A percentile compares a stretch with the other conserved stretches of the same genome.
These are phyloP conservation scores for Artibeus jamaicensis DNA, from an alignment of 2,797 vertebrate species.

Conservation along the genomic window DNA sequence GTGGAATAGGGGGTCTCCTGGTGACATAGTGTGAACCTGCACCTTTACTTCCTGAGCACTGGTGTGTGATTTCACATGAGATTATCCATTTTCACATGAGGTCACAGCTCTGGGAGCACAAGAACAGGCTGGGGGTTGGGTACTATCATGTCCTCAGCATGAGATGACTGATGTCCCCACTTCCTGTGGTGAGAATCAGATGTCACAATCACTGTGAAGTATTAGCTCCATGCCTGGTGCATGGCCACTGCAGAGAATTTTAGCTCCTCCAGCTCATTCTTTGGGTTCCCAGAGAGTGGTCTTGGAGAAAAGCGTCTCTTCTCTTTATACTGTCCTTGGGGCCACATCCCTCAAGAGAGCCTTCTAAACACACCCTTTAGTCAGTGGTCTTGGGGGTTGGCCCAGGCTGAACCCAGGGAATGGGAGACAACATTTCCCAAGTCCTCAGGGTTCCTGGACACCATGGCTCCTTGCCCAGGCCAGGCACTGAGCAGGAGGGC, in stretches of 20 bases:
- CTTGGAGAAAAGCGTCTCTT: neutral
- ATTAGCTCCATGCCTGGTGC: neutral
- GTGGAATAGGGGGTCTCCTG: neutral
- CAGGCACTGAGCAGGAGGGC: neutral
- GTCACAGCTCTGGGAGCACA: neutral
- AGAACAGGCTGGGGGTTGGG: neutral
- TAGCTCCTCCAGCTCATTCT: neutral
- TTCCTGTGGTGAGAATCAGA: neutral
- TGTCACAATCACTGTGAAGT: too few species aligned
- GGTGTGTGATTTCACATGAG: neutral
- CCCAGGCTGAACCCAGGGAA: neutral
- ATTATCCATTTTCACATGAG: neutral
- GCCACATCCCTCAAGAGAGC: neutral
- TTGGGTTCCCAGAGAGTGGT: neutral
- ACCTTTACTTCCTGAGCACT: neutral
- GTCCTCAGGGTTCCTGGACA: neutral
- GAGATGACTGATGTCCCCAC: accelerated
- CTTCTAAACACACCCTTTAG: neutral
- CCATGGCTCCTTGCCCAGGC: neutral
- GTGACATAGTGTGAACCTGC: neutral
- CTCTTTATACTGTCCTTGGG: accelerated
- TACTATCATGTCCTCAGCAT: neutral
- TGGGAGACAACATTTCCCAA: neutral
- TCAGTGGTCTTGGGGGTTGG: neutral
- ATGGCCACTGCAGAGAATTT: neutral